Evolutionary conservation across 2,113 vertebrate species (phyloP).

Genomic region (Ammodytes marinus): DNA sequence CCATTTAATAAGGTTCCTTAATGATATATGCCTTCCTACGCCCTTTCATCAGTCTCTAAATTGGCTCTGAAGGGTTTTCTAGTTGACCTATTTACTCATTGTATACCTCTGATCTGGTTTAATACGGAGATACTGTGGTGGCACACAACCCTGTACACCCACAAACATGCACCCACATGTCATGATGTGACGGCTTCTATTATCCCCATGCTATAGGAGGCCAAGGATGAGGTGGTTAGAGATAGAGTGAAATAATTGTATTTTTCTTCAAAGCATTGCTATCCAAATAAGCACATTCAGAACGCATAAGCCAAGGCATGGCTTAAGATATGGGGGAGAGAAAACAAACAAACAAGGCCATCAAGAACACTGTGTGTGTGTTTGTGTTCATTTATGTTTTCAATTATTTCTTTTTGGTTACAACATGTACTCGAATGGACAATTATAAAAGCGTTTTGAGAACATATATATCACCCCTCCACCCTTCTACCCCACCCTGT

Average conservation of each 20-base stretch:
- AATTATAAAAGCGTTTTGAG: too few relatives aligned
- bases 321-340: constrained; percentile 18
- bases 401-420: too few relatives aligned
- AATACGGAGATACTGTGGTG: constrained; percentile 70
- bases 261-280: constrained; percentile 34
- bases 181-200: constrained; percentile 65
- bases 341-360: background rate
- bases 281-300: constrained; percentile 56
- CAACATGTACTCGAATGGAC: too few relatives aligned
- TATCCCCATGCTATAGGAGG: constrained; percentile 27
- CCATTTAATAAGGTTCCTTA: constrained; percentile 76
- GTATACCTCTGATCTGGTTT: constrained; percentile 69
- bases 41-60: constrained; percentile 77
- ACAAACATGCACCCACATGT: constrained; percentile 64
- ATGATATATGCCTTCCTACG: constrained; percentile 75
- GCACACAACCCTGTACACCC: constrained; percentile 71
- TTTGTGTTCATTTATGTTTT: constrained; percentile 4
- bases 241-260: constrained; percentile 2
- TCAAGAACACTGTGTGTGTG: background rate
- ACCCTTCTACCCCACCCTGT: too few relatives aligned
- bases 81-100: constrained; percentile 81
- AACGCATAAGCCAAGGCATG: background rate
- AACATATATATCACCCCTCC: too few relatives aligned
- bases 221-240: constrained; percentile 54
- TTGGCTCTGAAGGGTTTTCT: constrained; percentile 75